phyloP scores from a whole-genome alignment of 2,888 invertebrate genomes.

The Tholera decimalis region DNA sequence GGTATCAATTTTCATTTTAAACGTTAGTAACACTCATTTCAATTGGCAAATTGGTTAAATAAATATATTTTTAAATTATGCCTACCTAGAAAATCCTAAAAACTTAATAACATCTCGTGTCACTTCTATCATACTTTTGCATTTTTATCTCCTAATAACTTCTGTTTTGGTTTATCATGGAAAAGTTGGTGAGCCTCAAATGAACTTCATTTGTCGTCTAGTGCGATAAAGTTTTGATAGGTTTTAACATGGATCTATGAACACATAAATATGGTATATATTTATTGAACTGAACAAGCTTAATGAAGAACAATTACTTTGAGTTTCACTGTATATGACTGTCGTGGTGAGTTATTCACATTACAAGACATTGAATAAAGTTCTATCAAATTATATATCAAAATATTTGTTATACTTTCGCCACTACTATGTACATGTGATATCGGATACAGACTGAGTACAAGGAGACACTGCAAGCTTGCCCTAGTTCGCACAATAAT shows the following conservation, averaged over 20 bases:
- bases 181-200: constrained; percentile 45
- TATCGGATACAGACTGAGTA: not conserved
- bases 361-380: no score
- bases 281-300: not conserved
- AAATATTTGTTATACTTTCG: constrained; percentile 4
- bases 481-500: not conserved
- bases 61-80: not conserved
- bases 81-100: not conserved
- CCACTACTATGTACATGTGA: constrained; percentile 26
- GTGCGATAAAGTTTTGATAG: constrained; percentile 59
- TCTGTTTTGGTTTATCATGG: constrained; percentile 22
- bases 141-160: constrained; percentile 14
- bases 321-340: not conserved
- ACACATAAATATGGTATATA: constrained; percentile 19
- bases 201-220: constrained; percentile 53
- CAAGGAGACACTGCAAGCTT: not conserved
- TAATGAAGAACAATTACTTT: not conserved
- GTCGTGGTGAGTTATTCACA: no score
- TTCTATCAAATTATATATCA: no score
- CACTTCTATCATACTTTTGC: not conserved
- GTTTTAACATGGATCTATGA: constrained; percentile 33
- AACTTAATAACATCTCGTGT: no score
- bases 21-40: not conserved
- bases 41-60: not conserved
- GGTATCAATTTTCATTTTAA: not conserved